These are phyloP conservation scores for Bergia sp. DNA, from an alignment of 92 coral and sea anemone genomes.

Conservation along the genomic window DNA sequence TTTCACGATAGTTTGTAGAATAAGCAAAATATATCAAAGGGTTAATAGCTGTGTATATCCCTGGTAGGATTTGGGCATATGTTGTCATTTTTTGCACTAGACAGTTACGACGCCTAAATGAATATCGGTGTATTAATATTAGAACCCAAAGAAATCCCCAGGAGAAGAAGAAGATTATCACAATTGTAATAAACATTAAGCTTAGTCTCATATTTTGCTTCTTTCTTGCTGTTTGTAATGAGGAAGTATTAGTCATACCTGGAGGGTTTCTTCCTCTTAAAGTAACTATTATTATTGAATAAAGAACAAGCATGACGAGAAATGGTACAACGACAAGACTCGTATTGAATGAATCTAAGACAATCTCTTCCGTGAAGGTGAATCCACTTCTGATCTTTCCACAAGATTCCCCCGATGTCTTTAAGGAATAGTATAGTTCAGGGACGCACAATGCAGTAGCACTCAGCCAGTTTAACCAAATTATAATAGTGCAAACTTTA, in stretches of 20 bases:
- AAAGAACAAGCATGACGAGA: not conserved
- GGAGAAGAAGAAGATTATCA: not conserved
- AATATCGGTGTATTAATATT: not conserved
- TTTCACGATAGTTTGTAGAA: conserved; percentile 24
- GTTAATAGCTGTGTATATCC: not conserved
- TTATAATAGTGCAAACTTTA: not conserved
- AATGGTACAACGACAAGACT: not conserved
- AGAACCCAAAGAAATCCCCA: conserved; percentile 1
- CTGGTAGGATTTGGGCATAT: not conserved
- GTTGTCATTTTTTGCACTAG: not conserved
- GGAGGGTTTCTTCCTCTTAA: not conserved
- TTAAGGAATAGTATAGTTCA: not conserved
- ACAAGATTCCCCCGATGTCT: not conserved
- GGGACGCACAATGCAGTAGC: not conserved
- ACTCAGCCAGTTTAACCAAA: conserved; percentile 13
- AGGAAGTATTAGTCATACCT: not conserved
- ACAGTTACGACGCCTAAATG: not conserved
- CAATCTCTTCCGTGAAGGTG: not conserved
- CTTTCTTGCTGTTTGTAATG: not conserved
- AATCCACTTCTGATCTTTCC: not conserved
- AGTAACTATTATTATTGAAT: conserved; percentile 9
- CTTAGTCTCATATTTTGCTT: not conserved
- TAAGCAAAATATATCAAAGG: conserved; percentile 7
- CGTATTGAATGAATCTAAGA: not conserved
- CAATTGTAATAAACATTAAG: not conserved